Evolutionary conservation across 2,888 invertebrate genomes (phyloP).

Genomic region (Terebella lapidaria): DNA sequence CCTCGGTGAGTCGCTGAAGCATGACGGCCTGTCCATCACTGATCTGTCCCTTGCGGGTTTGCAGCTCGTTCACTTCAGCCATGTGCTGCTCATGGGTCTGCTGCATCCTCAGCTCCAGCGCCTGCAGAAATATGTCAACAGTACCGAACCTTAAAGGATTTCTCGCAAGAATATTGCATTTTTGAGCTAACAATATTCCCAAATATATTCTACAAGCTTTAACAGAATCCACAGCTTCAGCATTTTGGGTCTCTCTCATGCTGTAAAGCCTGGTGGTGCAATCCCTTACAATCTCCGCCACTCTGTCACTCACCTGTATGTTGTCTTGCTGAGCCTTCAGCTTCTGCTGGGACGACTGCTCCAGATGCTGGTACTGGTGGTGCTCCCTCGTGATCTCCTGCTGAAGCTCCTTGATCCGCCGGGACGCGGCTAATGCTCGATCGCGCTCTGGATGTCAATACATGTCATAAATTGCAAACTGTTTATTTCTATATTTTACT

Average conservation of each 20-base stretch:
- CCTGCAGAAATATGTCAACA: no score
- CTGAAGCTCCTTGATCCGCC: constrained; percentile 74
- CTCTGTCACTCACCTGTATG: constrained; percentile 61
- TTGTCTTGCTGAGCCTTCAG: constrained; percentile 40
- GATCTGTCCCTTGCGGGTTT: constrained; percentile 3
- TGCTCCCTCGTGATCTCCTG: constrained; percentile 66
- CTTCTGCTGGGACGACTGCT: constrained; percentile 62
- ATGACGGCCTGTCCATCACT: constrained; percentile 18
- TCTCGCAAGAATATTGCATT: no score
- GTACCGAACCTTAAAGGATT: no score
- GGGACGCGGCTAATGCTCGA: constrained; percentile 63
- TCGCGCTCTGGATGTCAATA: constrained; percentile 36
- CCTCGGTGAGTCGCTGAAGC: constrained; percentile 17
- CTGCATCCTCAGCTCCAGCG: constrained; percentile 61
- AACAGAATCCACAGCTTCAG: no score
- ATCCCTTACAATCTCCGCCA: no score
- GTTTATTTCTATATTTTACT: background rate
- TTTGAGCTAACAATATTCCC: no score
- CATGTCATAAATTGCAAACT: background rate
- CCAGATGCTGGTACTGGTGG: constrained; percentile 58
- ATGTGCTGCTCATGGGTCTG: constrained; percentile 59
- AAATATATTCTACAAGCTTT: no score
- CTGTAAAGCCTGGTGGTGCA: no score
- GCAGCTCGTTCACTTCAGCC: constrained; percentile 59
- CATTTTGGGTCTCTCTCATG: no score